Conservation (phyloP, 2,888 invertebrate genomes). For the Andrena praecox region DNA sequence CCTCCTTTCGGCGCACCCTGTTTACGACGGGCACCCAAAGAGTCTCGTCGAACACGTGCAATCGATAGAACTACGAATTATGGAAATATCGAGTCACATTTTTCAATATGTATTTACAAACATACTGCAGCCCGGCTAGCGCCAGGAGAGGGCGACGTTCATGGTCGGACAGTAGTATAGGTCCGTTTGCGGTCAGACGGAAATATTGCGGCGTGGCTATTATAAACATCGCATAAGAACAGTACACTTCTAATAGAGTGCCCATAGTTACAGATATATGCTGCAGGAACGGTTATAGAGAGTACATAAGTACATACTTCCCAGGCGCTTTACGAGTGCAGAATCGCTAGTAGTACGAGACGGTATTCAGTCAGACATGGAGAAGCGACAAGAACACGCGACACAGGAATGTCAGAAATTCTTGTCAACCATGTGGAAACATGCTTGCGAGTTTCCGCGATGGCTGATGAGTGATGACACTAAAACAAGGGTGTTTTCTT, state of each 20-base stretch:
- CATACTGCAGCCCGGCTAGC: too few relatives aligned
- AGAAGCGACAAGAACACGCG: slow-evolving; percentile 25
- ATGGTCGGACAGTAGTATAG: background rate
- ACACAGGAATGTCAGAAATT: slow-evolving; percentile 37
- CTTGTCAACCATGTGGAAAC: slow-evolving; percentile 29
- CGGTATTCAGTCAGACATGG: slow-evolving; percentile 17
- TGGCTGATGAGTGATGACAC: background rate
- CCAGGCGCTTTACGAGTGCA: background rate
- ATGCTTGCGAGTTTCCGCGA: slow-evolving; percentile 6
- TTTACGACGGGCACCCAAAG: slow-evolving; percentile 22
- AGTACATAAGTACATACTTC: background rate
- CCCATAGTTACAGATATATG: too few relatives aligned
- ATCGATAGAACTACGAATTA: slow-evolving; percentile 4
- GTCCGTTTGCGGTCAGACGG: slow-evolving; percentile 1
- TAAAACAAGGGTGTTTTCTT: background rate
- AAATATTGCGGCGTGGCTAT: background rate
- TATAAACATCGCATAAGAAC: too few relatives aligned
- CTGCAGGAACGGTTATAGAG: background rate
- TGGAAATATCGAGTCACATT: background rate
- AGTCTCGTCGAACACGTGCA: slow-evolving; percentile 3
- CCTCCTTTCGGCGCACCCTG: slow-evolving; percentile 51
- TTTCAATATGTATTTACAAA: background rate
- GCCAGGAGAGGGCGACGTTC: background rate
- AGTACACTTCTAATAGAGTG: too few relatives aligned
- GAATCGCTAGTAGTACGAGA: slow-evolving; percentile 25